These are phyloP conservation scores for Drosophila nigromelanica DNA, from an alignment of 1,140 invertebrate genomes.

Conservation along the genomic window DNA sequence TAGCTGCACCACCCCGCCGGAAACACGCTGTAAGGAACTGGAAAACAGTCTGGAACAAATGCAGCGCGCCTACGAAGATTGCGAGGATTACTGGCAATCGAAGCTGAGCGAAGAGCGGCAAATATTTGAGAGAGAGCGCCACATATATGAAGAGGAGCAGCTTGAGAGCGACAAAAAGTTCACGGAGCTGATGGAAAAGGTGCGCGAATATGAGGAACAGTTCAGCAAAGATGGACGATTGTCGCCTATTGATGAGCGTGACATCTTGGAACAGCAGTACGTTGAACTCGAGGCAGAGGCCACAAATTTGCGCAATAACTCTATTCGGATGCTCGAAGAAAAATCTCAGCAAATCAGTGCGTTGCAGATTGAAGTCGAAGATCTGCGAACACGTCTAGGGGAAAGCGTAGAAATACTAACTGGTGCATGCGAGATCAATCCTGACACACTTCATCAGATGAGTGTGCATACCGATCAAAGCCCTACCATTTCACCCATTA, in stretches of 20 bases:
- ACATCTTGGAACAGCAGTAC: slow-evolving; percentile 90
- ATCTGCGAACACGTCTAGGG: slow-evolving; percentile 73
- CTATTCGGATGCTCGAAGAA: slow-evolving; percentile 73
- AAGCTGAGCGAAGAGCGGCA: slow-evolving; percentile 92
- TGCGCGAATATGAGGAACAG: slow-evolving; percentile 92
- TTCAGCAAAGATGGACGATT: slow-evolving; percentile 87
- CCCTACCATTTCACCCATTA: slow-evolving; percentile 84
- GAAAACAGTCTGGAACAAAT: slow-evolving; percentile 90
- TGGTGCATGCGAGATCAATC: slow-evolving; percentile 70
- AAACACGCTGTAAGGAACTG: slow-evolving; percentile 87
- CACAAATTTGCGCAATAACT: slow-evolving; percentile 84
- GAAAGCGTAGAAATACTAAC: slow-evolving; percentile 81
- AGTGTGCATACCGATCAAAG: slow-evolving; percentile 60
- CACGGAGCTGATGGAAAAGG: slow-evolving; percentile 88
- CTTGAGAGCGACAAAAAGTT: slow-evolving; percentile 91
- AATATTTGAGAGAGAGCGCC: slow-evolving; percentile 89
- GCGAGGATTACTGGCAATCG: slow-evolving; percentile 92
- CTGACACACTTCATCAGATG: slow-evolving; percentile 52
- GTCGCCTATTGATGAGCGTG: slow-evolving; percentile 91
- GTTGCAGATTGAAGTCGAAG: slow-evolving; percentile 85
- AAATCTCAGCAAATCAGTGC: slow-evolving; percentile 86
- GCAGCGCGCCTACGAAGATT: slow-evolving; percentile 90
- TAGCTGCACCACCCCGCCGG: slow-evolving; percentile 55
- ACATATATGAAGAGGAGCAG: slow-evolving; percentile 90
- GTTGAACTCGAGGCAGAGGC: slow-evolving; percentile 89